Evolutionary conservation across 1,140 invertebrate species (phyloP).

Genomic region (Prorops nasuta): DNA sequence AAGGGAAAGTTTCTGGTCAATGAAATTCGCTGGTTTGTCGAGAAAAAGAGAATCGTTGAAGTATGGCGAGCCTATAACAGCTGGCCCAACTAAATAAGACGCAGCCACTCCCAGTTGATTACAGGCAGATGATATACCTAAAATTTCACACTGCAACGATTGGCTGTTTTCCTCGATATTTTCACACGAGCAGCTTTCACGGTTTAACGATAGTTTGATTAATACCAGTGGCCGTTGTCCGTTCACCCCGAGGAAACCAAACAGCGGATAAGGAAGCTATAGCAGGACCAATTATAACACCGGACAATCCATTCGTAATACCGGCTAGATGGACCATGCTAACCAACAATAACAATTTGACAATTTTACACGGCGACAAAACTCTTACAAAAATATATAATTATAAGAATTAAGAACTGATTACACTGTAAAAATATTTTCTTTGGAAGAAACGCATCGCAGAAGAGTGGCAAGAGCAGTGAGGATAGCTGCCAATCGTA

Average conservation of each 20-base stretch:
- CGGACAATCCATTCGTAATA: constrained; percentile 44
- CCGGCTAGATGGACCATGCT: constrained; percentile 43
- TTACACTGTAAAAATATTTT: constrained; percentile 32
- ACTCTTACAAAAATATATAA: too few species aligned
- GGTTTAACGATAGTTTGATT: neutral
- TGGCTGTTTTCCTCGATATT: too few species aligned
- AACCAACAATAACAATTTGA: constrained; percentile 1
- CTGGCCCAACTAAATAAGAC: constrained; percentile 43
- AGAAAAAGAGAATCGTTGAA: too few species aligned
- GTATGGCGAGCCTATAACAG: too few species aligned
- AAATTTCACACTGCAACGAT: neutral
- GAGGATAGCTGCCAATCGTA: constrained; percentile 29
- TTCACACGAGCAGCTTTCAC: neutral
- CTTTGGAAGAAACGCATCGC: constrained; percentile 29
- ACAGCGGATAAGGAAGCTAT: constrained; percentile 43
- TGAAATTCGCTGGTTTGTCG: too few species aligned
- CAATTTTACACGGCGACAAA: too few species aligned
- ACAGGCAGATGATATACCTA: constrained; percentile 47
- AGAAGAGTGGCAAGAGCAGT: constrained; percentile 33
- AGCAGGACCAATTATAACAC: constrained; percentile 44
- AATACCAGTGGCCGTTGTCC: constrained; percentile 49
- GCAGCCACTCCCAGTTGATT: constrained; percentile 50
- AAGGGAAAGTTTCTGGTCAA: too few species aligned
- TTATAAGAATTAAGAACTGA: too few species aligned
- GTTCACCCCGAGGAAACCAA: constrained; percentile 46